Conservation (phyloP, 2,888 invertebrate species). For the Heliconius hortense region DNA sequence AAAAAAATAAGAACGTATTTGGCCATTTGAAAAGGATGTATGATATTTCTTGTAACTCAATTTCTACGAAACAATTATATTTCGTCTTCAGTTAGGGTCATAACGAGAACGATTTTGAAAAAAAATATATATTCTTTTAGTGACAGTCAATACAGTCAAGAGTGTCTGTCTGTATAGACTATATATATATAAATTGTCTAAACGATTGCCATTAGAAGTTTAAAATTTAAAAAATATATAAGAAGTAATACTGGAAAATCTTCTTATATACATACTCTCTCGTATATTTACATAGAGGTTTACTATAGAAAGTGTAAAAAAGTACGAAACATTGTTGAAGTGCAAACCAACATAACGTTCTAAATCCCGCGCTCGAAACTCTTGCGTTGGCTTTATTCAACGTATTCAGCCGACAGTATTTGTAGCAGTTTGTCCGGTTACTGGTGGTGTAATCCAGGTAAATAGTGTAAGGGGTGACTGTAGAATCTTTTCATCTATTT, state of each 20-base stretch:
- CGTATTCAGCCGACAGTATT: conserved; percentile 38
- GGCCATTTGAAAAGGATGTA: not conserved
- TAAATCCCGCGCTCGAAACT: conserved; percentile 35
- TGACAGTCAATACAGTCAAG: not conserved
- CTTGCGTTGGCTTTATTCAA: conserved; percentile 37
- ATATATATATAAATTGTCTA: not conserved
- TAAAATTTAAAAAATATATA: not conserved
- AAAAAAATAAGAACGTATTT: too few species aligned
- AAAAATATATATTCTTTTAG: too few species aligned
- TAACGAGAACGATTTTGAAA: not conserved
- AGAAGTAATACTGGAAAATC: not conserved
- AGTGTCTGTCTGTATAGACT: not conserved
- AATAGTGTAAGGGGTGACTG: conserved; percentile 16
- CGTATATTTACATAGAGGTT: not conserved
- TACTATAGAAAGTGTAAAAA: not conserved
- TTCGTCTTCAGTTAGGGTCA: not conserved
- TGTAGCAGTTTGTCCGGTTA: conserved; percentile 35
- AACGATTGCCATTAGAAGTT: not conserved
- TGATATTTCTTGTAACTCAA: not conserved
- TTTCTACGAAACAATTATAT: not conserved
- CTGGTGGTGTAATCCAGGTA: conserved; percentile 36
- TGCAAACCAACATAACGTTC: conserved; percentile 26
- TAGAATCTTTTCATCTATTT: not conserved
- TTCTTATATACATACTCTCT: not conserved
- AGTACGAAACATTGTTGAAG: conserved; percentile 21